Percentiles rank a stretch among this genome's conserved stretches.
These are phyloP conservation scores for Baccha elongata DNA, from an alignment of 2,888 invertebrate genomes.

Conservation along the genomic window DNA sequence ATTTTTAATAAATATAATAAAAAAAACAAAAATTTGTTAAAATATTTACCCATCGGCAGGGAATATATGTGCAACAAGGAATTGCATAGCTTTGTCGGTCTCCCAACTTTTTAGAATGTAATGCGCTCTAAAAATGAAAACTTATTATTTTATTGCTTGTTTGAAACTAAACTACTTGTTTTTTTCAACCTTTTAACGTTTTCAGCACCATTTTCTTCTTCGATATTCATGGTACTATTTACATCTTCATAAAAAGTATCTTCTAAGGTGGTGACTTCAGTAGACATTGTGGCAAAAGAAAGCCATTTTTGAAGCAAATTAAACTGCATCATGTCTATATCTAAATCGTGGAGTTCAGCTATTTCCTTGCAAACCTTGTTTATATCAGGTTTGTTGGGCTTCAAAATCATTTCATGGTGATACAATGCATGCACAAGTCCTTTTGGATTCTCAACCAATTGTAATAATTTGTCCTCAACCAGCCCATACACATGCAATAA, in stretches of 20 bases:
- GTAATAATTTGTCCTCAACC: slow-evolving; percentile 80
- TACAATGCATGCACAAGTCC: slow-evolving; percentile 80
- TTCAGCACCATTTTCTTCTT: slow-evolving; percentile 76
- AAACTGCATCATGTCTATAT: slow-evolving; percentile 79
- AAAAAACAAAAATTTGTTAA: background rate
- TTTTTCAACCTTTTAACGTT: slow-evolving; percentile 77
- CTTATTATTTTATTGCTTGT: slow-evolving; percentile 7
- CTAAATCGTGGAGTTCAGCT: slow-evolving; percentile 78
- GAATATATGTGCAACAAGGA: slow-evolving; percentile 79
- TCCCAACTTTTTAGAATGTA: slow-evolving; percentile 82
- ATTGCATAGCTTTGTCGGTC: slow-evolving; percentile 78
- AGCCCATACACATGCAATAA: slow-evolving; percentile 80
- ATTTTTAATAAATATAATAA: background rate
- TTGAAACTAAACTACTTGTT: background rate
- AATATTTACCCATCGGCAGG: slow-evolving; percentile 79
- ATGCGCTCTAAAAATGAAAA: slow-evolving; percentile 79
- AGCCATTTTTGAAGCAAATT: slow-evolving; percentile 81
- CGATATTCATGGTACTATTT: slow-evolving; percentile 73
- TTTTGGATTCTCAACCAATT: slow-evolving; percentile 79
- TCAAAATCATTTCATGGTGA: slow-evolving; percentile 79
- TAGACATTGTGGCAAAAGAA: slow-evolving; percentile 76
- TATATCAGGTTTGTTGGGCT: slow-evolving; percentile 79
- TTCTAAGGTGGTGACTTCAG: slow-evolving; percentile 78
- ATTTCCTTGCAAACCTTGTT: slow-evolving; percentile 80
- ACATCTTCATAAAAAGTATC: slow-evolving; percentile 81